Evolutionary conservation across 2,113 vertebrate genomes (phyloP).

Genomic region (Arothron firmamentum): DNA sequence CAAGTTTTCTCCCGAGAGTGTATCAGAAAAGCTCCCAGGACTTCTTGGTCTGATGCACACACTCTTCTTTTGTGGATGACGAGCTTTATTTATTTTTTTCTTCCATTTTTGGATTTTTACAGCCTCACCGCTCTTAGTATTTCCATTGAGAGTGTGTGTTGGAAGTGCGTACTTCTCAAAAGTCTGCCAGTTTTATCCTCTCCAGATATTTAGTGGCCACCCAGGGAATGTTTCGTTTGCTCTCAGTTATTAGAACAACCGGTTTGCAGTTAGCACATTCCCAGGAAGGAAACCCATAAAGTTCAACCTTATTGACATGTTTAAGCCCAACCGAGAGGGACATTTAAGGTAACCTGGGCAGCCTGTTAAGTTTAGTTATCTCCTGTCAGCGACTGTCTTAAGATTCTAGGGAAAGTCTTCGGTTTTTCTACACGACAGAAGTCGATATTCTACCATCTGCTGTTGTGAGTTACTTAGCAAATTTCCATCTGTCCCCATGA

Average conservation of each 20-base stretch:
- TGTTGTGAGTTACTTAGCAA: constrained; percentile 26
- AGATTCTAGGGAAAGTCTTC: neutral
- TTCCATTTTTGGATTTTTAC: constrained; percentile 58
- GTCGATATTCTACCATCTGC: constrained; percentile 53
- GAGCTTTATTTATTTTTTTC: constrained; percentile 39
- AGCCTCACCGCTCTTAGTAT: constrained; percentile 60
- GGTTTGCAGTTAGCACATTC: no score
- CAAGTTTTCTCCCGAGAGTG: constrained; percentile 56
- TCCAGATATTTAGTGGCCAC: constrained; percentile 16
- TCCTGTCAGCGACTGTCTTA: no score
- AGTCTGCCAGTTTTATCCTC: constrained; percentile 17
- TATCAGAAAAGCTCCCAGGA: constrained; percentile 61
- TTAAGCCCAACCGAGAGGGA: no score
- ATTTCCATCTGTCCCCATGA: constrained; percentile 27
- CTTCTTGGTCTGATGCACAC: constrained; percentile 40
- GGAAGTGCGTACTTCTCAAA: constrained; percentile 3
- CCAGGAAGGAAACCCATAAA: no score
- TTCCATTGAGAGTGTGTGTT: constrained; percentile 37
- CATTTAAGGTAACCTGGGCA: no score
- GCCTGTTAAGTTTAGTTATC: no score
- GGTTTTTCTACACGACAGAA: constrained; percentile 16
- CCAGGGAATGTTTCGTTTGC: neutral
- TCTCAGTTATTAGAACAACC: neutral
- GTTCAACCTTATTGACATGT: no score
- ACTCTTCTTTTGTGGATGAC: constrained; percentile 49